A percentile compares a stretch with the other conserved stretches of the same genome.
Evolutionary conservation across 2,888 invertebrate genomes (phyloP).

Genomic region (Lycophotia porphyrea): DNA sequence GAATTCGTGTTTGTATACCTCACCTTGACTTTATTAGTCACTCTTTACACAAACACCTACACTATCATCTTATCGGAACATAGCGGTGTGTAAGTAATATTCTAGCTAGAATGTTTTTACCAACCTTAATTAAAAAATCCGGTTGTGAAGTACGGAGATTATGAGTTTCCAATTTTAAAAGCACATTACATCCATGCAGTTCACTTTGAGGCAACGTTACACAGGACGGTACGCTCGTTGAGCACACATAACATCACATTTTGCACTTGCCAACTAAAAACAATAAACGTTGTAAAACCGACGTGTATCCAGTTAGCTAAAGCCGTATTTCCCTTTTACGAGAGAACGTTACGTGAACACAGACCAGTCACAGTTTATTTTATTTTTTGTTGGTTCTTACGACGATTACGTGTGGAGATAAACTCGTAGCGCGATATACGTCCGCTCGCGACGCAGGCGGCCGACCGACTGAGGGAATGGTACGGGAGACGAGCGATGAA

Average conservation of each 20-base stretch:
- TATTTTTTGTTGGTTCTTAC: constrained; percentile 78
- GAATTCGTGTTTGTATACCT: constrained; percentile 56
- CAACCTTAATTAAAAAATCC: constrained; percentile 77
- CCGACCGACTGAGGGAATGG: constrained; percentile 83
- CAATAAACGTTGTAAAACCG: constrained; percentile 77
- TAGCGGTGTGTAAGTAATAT: constrained; percentile 47
- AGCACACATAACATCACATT: constrained; percentile 89
- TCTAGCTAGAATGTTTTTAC: constrained; percentile 63
- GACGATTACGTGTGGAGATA: constrained; percentile 79
- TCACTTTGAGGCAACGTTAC: constrained; percentile 86
- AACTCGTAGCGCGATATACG: constrained; percentile 64
- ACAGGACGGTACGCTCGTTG: constrained; percentile 84
- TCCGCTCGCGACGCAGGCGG: constrained; percentile 76
- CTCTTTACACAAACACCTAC: constrained; percentile 63
- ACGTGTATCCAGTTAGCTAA: constrained; percentile 78
- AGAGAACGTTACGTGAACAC: constrained; percentile 76
- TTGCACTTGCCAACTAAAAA: constrained; percentile 85
- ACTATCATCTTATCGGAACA: constrained; percentile 66
- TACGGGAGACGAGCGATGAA: constrained; percentile 76
- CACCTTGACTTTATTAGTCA: constrained; percentile 74
- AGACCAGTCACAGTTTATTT: constrained; percentile 80
- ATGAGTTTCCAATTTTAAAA: constrained; percentile 84
- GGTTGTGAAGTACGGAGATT: constrained; percentile 69
- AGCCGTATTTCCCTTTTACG: constrained; percentile 70
- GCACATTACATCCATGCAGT: constrained; percentile 86